These are phyloP conservation scores for Cyanocitta stelleri DNA, from an alignment of 2,113 vertebrate genomes.

Conservation along the genomic window DNA sequence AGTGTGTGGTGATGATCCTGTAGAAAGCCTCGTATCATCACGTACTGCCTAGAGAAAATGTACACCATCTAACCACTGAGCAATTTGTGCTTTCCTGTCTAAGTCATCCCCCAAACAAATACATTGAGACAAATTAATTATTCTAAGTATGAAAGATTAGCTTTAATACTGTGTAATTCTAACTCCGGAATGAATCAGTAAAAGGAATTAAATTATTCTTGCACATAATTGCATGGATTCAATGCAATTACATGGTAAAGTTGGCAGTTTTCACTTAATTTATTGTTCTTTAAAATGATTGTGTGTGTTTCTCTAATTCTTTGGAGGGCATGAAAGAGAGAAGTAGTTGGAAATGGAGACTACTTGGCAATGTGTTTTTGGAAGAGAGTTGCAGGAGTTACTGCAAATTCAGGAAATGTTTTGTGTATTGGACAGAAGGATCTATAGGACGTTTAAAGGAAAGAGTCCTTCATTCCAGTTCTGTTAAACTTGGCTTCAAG, in stretches of 20 bases:
- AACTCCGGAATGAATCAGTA: not conserved
- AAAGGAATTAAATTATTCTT: slow-evolving; percentile 5
- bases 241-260: not conserved
- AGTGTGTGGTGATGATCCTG: not conserved
- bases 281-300: not conserved
- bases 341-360: not conserved
- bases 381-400: not conserved
- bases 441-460: not conserved
- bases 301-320: not conserved
- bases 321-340: not conserved
- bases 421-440: not conserved
- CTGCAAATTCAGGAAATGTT: not conserved
- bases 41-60: not conserved
- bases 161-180: not conserved
- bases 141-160: not conserved
- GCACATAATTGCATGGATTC: not conserved
- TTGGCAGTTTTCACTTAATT: not conserved
- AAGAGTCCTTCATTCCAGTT: not conserved
- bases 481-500: not conserved
- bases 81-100: not conserved
- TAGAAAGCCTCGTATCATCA: not conserved
- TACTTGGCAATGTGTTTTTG: not conserved
- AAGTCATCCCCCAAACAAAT: not conserved
- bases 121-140: not conserved
- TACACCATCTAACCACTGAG: not conserved